Conservation (phyloP, 2,797 vertebrate genomes). For the Phalloptychus januarius region DNA sequence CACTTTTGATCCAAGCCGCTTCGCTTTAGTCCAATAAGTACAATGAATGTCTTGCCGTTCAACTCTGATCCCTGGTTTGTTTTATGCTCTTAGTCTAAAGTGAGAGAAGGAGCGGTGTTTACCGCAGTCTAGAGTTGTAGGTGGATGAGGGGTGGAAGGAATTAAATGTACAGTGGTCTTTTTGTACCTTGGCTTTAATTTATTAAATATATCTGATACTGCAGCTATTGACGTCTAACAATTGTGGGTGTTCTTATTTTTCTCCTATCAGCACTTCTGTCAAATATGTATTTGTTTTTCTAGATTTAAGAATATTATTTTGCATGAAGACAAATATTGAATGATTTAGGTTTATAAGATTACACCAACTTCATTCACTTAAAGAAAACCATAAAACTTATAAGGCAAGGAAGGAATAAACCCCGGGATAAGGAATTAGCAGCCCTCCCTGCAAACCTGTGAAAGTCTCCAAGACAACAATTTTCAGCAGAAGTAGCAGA, state of each 20-base stretch:
- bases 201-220: constrained; percentile 88
- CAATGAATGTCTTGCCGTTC: constrained; percentile 44
- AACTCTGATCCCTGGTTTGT: constrained; percentile 45
- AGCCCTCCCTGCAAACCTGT: constrained; percentile 1
- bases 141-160: constrained; percentile 41
- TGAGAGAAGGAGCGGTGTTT: constrained; percentile 46
- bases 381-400: not conserved
- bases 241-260: constrained; percentile 27
- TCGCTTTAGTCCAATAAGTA: constrained; percentile 27
- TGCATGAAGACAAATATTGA: not conserved
- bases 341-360: not conserved
- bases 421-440: not conserved
- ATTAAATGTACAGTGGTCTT: constrained; percentile 80
- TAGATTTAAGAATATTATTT: not conserved
- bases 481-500: not conserved
- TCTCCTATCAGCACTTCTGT: not conserved
- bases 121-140: constrained; percentile 57
- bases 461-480: not conserved
- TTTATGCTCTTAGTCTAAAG: constrained; percentile 36
- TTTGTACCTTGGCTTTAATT: constrained; percentile 89
- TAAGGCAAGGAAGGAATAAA: not conserved
- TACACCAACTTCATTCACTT: not conserved
- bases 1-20: constrained; percentile 13
- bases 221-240: constrained; percentile 45
- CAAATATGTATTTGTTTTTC: constrained; percentile 4